Evolutionary conservation across 1,140 invertebrate species (phyloP), one percentile per base, ranked within the genome.

Genomic region (Eciton burchellii): DNA sequence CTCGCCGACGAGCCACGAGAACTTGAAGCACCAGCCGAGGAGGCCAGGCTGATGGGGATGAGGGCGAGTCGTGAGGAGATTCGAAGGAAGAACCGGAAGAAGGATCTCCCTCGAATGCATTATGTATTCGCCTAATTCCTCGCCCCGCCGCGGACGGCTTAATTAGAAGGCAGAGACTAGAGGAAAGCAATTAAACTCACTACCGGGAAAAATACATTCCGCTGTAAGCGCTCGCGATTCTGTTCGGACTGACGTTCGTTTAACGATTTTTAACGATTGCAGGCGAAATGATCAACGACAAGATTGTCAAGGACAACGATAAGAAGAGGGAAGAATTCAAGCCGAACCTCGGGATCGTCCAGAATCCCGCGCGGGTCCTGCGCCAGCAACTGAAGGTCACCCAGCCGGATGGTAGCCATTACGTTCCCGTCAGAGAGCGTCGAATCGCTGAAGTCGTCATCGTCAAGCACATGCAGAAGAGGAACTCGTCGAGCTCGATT

Each of bases 121-220:
- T 92, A 92, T 92, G 91, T 90, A 92, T 92, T 88, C 85, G 88
- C 87, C 86, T 81, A 91, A 81, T 89, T 90, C 81, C 83, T 91
- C 35, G 29, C 81, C 66, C 70, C 84, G 73, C 70, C 83, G 71
- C 70, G 45, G 83, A 57, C 73, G 87, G 84, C 91, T 92, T 92
- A 92, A 92, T 92, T 92, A 92, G 86, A 91, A 89, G 81, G 83
- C 76, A 88, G 86, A 88, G 86, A 88, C 54, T 81, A 83, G 87
- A 89, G 87, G 89, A 90, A 91, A 90, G 89, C 90, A 91, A 92
- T 92, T 91, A 92, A 89, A 88, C 84, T 84, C 65, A 70, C 60
- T 59, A 66, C 45, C 65, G 68, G 68, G 74, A 70, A 73, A 74
- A 86, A 86, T 57, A 71, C 62, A 86, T 82, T 56, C 35, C 63